Evolutionary conservation across 2,113 vertebrate genomes (phyloP).

Genomic region (Sceloporus tristichus): DNA sequence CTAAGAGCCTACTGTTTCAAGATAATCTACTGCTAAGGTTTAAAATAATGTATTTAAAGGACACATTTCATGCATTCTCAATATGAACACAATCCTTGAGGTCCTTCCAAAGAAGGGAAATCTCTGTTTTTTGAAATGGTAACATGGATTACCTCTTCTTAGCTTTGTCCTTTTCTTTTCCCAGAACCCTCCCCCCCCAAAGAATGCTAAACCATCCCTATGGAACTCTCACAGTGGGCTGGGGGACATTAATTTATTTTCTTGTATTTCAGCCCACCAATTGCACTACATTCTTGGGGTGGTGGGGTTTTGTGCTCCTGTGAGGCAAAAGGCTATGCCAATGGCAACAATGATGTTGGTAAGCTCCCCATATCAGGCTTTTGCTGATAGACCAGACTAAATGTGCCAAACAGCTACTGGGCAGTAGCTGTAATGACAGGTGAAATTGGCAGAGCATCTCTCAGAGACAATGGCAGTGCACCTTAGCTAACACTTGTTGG

Average conservation of each 20-base stretch:
- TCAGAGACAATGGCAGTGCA: too few species aligned
- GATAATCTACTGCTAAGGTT: slow-evolving; percentile 67
- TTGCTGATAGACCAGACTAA: too few species aligned
- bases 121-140: background rate
- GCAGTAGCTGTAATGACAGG: too few species aligned
- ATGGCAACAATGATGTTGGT: too few species aligned
- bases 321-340: too few species aligned
- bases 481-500: too few species aligned
- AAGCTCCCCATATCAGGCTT: too few species aligned
- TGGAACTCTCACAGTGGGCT: background rate
- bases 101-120: slow-evolving; percentile 32
- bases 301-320: too few species aligned
- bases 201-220: background rate
- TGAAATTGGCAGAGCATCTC: too few species aligned
- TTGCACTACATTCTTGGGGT: too few species aligned
- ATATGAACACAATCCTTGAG: slow-evolving; percentile 20
- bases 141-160: too few species aligned
- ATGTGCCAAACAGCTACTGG: too few species aligned
- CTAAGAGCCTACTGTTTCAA: slow-evolving; percentile 58
- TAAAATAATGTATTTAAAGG: slow-evolving; percentile 62
- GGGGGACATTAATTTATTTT: background rate
- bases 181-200: background rate
- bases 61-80: slow-evolving; percentile 23
- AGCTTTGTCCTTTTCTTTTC: background rate
- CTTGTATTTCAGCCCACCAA: background rate